Evolutionary conservation across 2,797 vertebrate species (phyloP), one percentile per base, ranked within the genome.

Genomic region (Rallus crepitans): DNA sequence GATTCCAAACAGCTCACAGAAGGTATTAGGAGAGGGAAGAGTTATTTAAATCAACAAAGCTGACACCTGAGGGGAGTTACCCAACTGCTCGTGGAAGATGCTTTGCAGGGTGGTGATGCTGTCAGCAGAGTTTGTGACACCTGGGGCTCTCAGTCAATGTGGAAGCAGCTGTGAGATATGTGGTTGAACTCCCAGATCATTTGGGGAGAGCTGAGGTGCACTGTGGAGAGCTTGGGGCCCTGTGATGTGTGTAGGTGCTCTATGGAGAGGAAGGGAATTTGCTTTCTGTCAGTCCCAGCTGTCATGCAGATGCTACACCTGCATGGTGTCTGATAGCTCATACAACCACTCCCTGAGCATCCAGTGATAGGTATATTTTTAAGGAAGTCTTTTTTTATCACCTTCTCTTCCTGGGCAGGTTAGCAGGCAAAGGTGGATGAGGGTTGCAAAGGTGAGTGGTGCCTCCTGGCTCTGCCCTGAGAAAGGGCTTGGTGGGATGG

Each of bases 141-240:
- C 2, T 12, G 48, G 31, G 37, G 33, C 3, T 57, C 42, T 50
- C 1, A 7, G 59, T 23, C 23, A 52, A 0, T 4, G 2, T 4
- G 12, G 52, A 47, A 82, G 23, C 14, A 48, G 42, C 55, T 52
- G 31, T 17, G 55, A n/a, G 21, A 23, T 53, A 20, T 60, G 64
- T 1, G 27, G n/a, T n/a, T 65, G 77, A 23, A 73, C 12, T 33
- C 60, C 25, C 15, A 9, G 20, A 39, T 30, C 17, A 4, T 11
- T 6, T 0, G 2, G 19, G 64, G 42, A n/a, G 65, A 60, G 35
- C 65, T 81, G 53, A 21, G 28, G 7, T 18, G 20, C 2, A 10
- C 37, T 9, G n/a, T 0, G 1, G 53, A 45, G 31, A 27, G 21
- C 3, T 2, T 1, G 4, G 24, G 33, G 60, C 31, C 8, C 37